Conservation (phyloP, 2,113 vertebrate genomes). For the Gadus macrocephalus region DNA sequence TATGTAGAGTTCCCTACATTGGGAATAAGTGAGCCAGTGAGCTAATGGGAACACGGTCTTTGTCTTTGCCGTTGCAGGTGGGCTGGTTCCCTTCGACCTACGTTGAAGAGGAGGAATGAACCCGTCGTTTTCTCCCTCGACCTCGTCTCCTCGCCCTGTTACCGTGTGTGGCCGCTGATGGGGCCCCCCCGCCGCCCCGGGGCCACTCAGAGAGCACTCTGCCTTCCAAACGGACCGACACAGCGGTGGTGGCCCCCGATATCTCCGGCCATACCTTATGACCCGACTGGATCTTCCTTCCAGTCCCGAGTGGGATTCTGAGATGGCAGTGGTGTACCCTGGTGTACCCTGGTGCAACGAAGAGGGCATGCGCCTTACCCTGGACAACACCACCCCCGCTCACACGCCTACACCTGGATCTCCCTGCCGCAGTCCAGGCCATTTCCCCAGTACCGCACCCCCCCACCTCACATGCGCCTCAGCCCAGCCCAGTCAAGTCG, state of each 20-base stretch:
- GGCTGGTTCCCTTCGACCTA: constrained; percentile 97
- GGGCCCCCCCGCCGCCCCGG: constrained; percentile 20
- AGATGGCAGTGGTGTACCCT: no score
- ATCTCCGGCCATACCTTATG: no score
- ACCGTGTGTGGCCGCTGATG: constrained; percentile 14
- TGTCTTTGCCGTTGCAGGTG: constrained; percentile 68
- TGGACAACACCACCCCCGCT: no score
- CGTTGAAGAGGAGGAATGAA: constrained; percentile 90
- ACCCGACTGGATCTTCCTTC: no score
- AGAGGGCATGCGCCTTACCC: constrained; percentile 34
- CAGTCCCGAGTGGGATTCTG: no score
- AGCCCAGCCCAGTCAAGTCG: neutral
- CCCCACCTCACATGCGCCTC: neutral
- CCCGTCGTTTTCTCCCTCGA: neutral
- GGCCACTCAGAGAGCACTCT: neutral
- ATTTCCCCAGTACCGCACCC: neutral
- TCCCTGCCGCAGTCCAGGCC: neutral
- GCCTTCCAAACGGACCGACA: neutral
- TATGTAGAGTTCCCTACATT: no score
- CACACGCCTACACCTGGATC: constrained; percentile 20
- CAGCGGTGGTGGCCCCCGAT: neutral
- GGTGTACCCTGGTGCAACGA: constrained; percentile 1
- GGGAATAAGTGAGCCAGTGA: no score
- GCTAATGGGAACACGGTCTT: no score
- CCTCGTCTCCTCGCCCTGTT: constrained; percentile 10